A percentile compares a stretch with the other conserved stretches of the same genome.
Evolutionary conservation across 1,140 invertebrate genomes (phyloP).

Genomic region (Caenorhabditis inopinata): DNA sequence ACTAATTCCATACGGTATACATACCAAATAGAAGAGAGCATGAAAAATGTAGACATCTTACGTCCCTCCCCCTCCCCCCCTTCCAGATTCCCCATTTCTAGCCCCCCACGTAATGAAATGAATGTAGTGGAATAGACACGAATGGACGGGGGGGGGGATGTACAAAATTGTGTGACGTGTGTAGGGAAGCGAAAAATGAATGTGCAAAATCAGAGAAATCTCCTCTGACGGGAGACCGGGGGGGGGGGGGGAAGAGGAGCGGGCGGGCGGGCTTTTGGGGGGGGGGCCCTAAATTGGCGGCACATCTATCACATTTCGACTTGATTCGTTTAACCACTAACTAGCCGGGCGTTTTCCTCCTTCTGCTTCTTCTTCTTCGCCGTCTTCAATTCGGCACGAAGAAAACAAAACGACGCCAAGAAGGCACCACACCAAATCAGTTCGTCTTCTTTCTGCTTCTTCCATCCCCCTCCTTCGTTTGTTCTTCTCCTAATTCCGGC

Average conservation of each 20-base stretch:
- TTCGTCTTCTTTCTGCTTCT: neutral
- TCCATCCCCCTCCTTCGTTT: neutral
- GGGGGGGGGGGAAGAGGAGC: too few species aligned
- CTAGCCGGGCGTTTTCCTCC: neutral
- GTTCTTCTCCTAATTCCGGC: constrained; percentile 10
- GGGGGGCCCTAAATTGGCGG: neutral
- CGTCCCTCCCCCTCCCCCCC: too few species aligned
- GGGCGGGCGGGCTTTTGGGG: too few species aligned
- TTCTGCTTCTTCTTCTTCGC: neutral
- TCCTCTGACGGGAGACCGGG: too few species aligned
- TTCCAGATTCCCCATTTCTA: too few species aligned
- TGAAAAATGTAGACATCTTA: too few species aligned
- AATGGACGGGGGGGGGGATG: too few species aligned
- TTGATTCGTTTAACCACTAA: constrained; percentile 34
- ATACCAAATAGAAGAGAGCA: too few species aligned
- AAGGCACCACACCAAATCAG: neutral
- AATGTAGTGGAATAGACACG: neutral
- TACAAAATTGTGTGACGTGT: neutral
- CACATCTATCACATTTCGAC: neutral
- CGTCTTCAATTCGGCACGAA: neutral
- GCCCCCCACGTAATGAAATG: too few species aligned
- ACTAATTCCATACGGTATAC: too few species aligned
- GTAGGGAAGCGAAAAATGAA: constrained; percentile 5
- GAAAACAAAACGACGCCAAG: neutral
- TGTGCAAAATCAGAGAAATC: too few species aligned